Conservation (phyloP, 2,797 vertebrate genomes). For the Pangasius macronema region DNA sequence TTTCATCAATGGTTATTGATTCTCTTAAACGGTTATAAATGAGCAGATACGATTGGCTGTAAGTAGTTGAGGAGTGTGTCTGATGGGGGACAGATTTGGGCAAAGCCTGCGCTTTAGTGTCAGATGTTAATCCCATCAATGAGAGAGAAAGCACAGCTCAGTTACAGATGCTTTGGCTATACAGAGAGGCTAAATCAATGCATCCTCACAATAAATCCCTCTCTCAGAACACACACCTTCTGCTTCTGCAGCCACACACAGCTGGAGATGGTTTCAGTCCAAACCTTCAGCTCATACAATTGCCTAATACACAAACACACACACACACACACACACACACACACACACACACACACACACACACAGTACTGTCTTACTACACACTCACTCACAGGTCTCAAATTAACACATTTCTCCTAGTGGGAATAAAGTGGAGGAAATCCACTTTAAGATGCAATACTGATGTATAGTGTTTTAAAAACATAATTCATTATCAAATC, state of each 20-base stretch:
- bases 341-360: neutral
- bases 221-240: constrained; percentile 49
- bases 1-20: constrained; percentile 28
- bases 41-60: neutral
- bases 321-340: neutral
- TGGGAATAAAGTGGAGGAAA: neutral
- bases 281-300: constrained; percentile 49
- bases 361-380: neutral
- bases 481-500: neutral
- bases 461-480: neutral
- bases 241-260: constrained; percentile 55
- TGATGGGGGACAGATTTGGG: neutral
- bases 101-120: constrained; percentile 18
- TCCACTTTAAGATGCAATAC: neutral
- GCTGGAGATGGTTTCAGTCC: constrained; percentile 63
- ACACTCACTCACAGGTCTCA: neutral
- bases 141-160: constrained; percentile 73
- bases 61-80: constrained; percentile 1
- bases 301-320: neutral
- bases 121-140: constrained; percentile 72
- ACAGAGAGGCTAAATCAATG: constrained; percentile 76
- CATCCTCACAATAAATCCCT: constrained; percentile 73
- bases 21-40: constrained; percentile 26
- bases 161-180: constrained; percentile 73
- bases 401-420: neutral